Evolutionary conservation across 1,140 invertebrate genomes (phyloP).

Genomic region (Neodiprion fabricii): DNA sequence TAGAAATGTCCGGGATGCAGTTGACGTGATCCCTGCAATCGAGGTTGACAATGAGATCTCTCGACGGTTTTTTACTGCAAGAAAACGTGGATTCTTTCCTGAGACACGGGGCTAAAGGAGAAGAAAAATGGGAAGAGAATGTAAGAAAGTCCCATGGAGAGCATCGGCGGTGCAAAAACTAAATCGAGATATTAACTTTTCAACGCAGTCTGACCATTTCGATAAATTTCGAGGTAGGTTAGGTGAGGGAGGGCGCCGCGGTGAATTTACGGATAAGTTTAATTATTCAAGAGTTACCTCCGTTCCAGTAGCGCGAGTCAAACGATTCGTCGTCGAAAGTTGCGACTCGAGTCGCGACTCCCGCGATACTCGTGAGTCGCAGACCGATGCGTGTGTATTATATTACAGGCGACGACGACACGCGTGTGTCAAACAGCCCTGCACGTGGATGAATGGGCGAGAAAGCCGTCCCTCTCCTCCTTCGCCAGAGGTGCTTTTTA

Average conservation of each 20-base stretch:
- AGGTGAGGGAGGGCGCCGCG: too few species aligned
- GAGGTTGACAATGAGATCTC: not conserved
- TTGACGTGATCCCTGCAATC: not conserved
- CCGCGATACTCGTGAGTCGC: too few species aligned
- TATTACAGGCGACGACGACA: not conserved
- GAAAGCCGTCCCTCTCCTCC: not conserved
- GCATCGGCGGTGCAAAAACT: slow-evolving; percentile 33
- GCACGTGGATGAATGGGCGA: not conserved
- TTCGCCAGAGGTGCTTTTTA: not conserved
- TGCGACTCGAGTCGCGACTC: not conserved
- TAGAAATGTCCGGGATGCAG: too few species aligned
- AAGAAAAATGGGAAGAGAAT: slow-evolving; percentile 12
- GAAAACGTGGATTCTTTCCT: not conserved
- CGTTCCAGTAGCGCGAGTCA: not conserved
- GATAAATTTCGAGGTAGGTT: slow-evolving; percentile 20
- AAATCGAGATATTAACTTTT: slow-evolving; percentile 53
- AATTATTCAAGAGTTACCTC: not conserved
- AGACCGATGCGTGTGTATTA: too few species aligned
- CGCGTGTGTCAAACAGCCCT: not conserved
- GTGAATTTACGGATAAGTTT: not conserved
- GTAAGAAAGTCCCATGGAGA: not conserved
- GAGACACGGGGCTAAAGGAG: slow-evolving; percentile 5
- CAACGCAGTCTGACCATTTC: slow-evolving; percentile 40
- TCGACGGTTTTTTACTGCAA: not conserved
- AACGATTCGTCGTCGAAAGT: not conserved